Evolutionary conservation across 2,113 vertebrate species (phyloP), one percentile per base, ranked within the genome.

Genomic region (Podarcis raffonei): DNA sequence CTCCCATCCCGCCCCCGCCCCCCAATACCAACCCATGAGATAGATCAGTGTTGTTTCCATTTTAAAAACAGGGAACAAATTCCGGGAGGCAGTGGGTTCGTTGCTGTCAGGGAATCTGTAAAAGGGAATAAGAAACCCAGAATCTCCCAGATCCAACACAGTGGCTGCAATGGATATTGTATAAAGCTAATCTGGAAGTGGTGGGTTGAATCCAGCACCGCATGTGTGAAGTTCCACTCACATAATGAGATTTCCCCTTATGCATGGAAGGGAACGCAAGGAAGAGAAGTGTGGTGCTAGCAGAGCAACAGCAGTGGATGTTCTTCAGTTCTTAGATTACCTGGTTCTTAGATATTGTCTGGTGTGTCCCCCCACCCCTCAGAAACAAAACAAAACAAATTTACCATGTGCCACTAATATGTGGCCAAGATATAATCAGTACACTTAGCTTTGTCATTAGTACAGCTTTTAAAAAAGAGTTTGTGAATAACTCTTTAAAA

Each of bases 401-500:
- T 62, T 59, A 13, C 32, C 57, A 37, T 23, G 20, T 71, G 12
- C 42, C 8, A 71, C 62, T 71, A 12, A 30, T 23, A 76, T 76
- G 80, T 74, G n/a, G n/a, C 77, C 57, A 84, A 76, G 59, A 9
- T 78, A 84, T 62, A 76, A 82, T 81, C 68, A 75, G 27, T 83
- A 84, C 86, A 78, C 68, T 48, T 80, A 71, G 37, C 20, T 85
- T 76, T 79, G 89, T 75, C 32, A 76, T 66, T 75, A 81, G 77
- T 59, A 48, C 35, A 23, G 23, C 13, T 42, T 68, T 23, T 65
- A 11, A 53, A 85, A 87, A 88, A n/a, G 37, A 13, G 23, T 37
- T 59, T 53, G 65, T 83, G 85, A 59, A 25, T n/a, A 68, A 6
- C 6, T 27, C 68, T 82, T 39, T 85, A 71, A n/a, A 32, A 22